Evolutionary conservation across 2,797 vertebrate genomes (phyloP).

Genomic region (Epinephelus coioides): DNA sequence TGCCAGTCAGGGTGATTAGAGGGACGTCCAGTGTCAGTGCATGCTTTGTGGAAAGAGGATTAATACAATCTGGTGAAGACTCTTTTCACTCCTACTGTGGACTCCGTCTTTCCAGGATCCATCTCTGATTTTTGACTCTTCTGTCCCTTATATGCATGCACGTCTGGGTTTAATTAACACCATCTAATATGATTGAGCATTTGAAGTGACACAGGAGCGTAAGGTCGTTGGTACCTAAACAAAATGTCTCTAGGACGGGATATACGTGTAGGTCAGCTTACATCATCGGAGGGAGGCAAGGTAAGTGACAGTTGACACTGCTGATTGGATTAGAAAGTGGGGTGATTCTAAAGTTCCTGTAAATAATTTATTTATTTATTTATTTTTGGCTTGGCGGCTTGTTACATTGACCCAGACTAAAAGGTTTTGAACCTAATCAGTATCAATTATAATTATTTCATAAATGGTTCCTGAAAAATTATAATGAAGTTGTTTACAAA

Average conservation of each 20-base stretch:
- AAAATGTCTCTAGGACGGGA: conserved; percentile 73
- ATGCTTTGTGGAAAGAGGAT: conserved; percentile 80
- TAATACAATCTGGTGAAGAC: conserved; percentile 81
- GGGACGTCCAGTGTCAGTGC: conserved; percentile 66
- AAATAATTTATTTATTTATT: neutral
- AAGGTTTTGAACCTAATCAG: neutral
- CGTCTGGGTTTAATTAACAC: conserved; percentile 6
- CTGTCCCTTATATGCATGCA: neutral
- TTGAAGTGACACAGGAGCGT: conserved; percentile 9
- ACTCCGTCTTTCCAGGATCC: conserved; percentile 51
- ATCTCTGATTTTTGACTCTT: conserved; percentile 66
- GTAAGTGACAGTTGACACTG: conserved; percentile 62
- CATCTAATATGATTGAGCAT: neutral
- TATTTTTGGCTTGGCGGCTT: neutral
- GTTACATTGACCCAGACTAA: neutral
- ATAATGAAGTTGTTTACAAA: neutral
- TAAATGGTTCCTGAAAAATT: neutral
- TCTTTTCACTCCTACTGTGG: conserved; percentile 62
- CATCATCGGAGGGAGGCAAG: conserved; percentile 67
- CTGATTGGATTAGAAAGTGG: neutral
- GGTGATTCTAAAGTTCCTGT: neutral
- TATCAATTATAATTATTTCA: neutral
- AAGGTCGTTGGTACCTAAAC: conserved; percentile 23
- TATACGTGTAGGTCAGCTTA: conserved; percentile 35
- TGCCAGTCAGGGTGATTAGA: conserved; percentile 54